Evolutionary conservation across 2,113 vertebrate species (phyloP).

Genomic region (Misgurnus mizolepis): DNA sequence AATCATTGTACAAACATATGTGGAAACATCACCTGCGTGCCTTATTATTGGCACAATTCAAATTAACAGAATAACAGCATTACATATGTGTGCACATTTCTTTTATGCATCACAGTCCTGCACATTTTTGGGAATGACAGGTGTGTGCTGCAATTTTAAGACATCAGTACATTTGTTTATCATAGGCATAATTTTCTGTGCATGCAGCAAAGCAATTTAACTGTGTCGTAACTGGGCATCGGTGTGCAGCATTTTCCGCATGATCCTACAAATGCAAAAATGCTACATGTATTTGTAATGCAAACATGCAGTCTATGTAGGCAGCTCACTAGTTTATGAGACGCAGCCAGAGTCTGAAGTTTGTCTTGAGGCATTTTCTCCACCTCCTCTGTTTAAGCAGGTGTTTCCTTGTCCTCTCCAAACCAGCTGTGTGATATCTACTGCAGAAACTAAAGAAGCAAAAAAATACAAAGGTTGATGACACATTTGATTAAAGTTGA

Average conservation of each 20-base stretch:
- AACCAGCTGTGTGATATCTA: conserved; percentile 14
- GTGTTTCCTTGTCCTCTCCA: conserved; percentile 83
- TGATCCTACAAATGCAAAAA: background rate
- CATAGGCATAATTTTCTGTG: background rate
- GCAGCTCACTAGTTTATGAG: background rate
- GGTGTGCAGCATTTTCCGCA: background rate
- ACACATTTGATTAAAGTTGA: conserved; percentile 63
- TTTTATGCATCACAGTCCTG: background rate
- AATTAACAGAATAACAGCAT: background rate
- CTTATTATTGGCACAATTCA: too few relatives aligned
- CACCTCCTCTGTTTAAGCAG: conserved; percentile 81
- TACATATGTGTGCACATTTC: background rate
- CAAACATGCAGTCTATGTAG: background rate
- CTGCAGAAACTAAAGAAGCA: conserved; percentile 5
- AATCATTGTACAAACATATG: too few relatives aligned
- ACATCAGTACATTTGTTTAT: background rate
- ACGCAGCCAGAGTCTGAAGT: conserved; percentile 57
- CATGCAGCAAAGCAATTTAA: background rate
- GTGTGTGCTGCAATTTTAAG: background rate
- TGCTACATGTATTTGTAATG: too few relatives aligned
- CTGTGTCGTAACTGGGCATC: background rate
- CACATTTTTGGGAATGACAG: background rate
- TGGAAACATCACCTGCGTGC: too few relatives aligned
- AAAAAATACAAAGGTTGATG: conserved; percentile 56
- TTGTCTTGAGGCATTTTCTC: conserved; percentile 70